Base-by-base conservation (phyloP, 2,888 invertebrate genomes). In the Caenorhabditis becei region DNA sequence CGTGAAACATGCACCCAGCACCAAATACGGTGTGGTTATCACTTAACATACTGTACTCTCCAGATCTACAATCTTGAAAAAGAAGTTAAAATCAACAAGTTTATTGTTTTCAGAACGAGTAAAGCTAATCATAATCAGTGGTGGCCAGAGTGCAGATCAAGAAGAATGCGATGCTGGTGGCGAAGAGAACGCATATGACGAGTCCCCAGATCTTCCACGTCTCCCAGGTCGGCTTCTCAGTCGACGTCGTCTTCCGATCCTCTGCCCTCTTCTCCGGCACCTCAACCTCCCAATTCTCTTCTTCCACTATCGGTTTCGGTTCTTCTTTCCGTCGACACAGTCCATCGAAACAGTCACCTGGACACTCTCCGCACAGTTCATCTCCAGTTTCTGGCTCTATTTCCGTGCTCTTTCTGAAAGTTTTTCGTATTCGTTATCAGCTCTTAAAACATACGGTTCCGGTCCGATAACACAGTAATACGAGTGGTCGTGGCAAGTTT, bases 131-230 rank as follows among this genome's bases (percentile, higher is more conserved):
- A 24, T 61, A 70, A 18, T 61, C 24, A 20, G 35, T 35, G 18
- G 51, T 70, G 51, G 61, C 51, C n/a, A 70, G 23, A 53, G 37
- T 51, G n/a, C 61, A 70, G 32, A 70, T 28, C 41, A 70, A 51
- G 11, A 70, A 41, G 26, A 70, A 18, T 1, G 59, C 51, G 37
- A 51, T 41, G 41, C 2, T 14, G 11, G 14, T 14, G 41, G 11
- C 7, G 14, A 41, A 2, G 41, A 41, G 2, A 7, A 70, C 51
- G 41, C 51, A 61, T 23, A 49, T 23, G 18, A 56, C 51, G 37
- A 70, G 18, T 8, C 49, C 41, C 11, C 47, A 10, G 11, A 35
- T 0, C 24, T 49, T 69, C 54, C 69, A 56, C 32, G 24, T 49
- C 20, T 20, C 53, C 53, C 51, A 18, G 5, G 16, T 3, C 26